Evolutionary conservation across 2,113 vertebrate species (phyloP).

Genomic region (Planiliza haematocheilus): DNA sequence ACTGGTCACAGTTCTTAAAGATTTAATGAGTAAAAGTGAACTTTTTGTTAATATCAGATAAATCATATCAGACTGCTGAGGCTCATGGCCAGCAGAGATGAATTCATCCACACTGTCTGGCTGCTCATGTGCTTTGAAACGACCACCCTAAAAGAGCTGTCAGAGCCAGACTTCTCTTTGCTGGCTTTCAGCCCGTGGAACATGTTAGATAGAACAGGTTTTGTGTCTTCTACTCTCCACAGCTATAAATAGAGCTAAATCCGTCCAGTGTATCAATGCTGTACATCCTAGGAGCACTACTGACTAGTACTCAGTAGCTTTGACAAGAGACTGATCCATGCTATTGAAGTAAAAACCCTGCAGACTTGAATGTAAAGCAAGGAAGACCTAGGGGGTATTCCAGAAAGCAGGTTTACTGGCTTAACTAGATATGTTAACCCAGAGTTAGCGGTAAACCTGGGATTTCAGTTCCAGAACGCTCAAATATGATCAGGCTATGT

Average conservation of each 20-base stretch:
- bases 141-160: conserved; percentile 1
- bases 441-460: no score
- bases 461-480: no score
- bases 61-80: conserved; percentile 1
- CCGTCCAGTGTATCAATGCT: not conserved
- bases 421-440: no score
- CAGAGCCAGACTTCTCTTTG: not conserved
- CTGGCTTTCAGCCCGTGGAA: not conserved
- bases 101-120: not conserved
- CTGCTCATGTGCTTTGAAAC: conserved; percentile 10
- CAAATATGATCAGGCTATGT: no score
- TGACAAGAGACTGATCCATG: no score
- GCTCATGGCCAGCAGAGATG: not conserved
- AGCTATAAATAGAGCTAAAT: conserved; percentile 13
- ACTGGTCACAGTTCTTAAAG: not conserved
- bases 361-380: no score
- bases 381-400: no score
- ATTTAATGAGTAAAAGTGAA: not conserved
- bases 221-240: not conserved
- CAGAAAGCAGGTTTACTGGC: no score
- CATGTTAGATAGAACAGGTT: not conserved
- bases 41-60: not conserved
- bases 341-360: no score
- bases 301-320: no score
- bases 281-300: not conserved